Evolutionary conservation across 2,888 invertebrate genomes (phyloP).

Genomic region (Anaspis maculata): DNA sequence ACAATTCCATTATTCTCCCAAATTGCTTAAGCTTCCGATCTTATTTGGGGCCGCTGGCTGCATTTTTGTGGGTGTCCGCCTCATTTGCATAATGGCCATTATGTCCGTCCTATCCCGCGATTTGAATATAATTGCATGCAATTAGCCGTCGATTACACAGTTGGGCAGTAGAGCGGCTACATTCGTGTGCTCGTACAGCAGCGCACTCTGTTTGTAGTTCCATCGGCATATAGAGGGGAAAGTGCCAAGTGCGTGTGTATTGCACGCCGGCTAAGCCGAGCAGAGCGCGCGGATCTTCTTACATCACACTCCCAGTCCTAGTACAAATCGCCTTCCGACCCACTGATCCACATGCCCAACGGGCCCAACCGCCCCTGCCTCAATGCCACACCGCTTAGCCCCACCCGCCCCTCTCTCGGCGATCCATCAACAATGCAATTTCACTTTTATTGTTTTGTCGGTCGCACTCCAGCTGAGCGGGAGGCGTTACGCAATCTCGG

Average conservation of each 20-base stretch:
- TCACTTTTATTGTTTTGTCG: conserved; percentile 30
- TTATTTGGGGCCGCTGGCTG: too few species aligned
- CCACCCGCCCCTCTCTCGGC: conserved; percentile 21
- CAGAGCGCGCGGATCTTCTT: conserved; percentile 19
- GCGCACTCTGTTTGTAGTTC: too few species aligned
- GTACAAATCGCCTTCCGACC: conserved; percentile 38
- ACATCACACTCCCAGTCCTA: conserved; percentile 25
- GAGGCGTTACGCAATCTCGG: conserved; percentile 14
- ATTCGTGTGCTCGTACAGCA: conserved; percentile 17
- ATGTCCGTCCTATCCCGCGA: conserved; percentile 32
- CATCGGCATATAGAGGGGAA: too few species aligned
- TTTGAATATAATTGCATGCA: conserved; percentile 41
- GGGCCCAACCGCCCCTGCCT: conserved; percentile 25
- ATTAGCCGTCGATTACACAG: conserved; percentile 42
- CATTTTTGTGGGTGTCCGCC: conserved; percentile 12
- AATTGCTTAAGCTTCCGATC: too few species aligned
- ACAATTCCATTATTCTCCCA: too few species aligned
- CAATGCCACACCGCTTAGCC: too few species aligned
- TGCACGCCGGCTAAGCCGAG: conserved; percentile 30
- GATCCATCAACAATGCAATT: conserved; percentile 29
- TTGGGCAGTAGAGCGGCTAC: conserved; percentile 38
- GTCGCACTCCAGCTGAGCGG: conserved; percentile 22
- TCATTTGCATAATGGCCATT: conserved; percentile 37
- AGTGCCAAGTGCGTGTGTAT: conserved; percentile 31
- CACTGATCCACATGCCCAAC: conserved; percentile 37